Base-by-base conservation (phyloP, 2,888 invertebrate species). In the Syrphus vitripennis region DNA sequence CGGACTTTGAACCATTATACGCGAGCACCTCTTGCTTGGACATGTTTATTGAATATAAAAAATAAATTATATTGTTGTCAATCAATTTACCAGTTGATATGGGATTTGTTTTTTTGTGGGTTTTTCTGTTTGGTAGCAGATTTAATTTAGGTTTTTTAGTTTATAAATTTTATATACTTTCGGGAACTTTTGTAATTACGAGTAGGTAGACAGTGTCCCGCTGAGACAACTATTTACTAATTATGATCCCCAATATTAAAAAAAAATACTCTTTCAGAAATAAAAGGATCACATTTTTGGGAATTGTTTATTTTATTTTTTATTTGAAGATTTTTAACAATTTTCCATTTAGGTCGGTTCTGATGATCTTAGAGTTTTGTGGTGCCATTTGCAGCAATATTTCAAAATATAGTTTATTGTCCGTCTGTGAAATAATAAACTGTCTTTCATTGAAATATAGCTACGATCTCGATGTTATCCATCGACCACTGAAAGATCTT, bases 51-150 rank as follows among this genome's bases (percentile, higher is more conserved):
- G 87, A 75, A 83, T 87, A 65, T 31, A 82, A 86, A 87, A 79
- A 75, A 87, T 87, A 87, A 87, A 87, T 87, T 87, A 87, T 87
- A 87, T 83, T 87, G 83, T 87, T 87, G 83, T 79, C 87, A 83
- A 83, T 83, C 87, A 87, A 79, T 79, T 79, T 83, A 53, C 53
- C 45, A 57, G 71, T 72, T 57, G 77, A 86, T n/a, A n/a, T 77
- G 77, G 72, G 61, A 61, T 31, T 31, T 29, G 63, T 37, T 81
- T 50, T 70, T 69, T 50, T 45, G 21, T 57, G 19, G 2, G 2
- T 29, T 37, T 42, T 63, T 37, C 42, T 48, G 55, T 61, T 48
- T 59, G 34, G 59, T 50, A 53, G 29, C 42, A 34, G 65, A 24
- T 40, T 67, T 50, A 42, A 59, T 70, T 69, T n/a, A 29, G 26